phyloP scores from a whole-genome alignment of 1,140 invertebrate genomes.

The Aplysia californica region DNA sequence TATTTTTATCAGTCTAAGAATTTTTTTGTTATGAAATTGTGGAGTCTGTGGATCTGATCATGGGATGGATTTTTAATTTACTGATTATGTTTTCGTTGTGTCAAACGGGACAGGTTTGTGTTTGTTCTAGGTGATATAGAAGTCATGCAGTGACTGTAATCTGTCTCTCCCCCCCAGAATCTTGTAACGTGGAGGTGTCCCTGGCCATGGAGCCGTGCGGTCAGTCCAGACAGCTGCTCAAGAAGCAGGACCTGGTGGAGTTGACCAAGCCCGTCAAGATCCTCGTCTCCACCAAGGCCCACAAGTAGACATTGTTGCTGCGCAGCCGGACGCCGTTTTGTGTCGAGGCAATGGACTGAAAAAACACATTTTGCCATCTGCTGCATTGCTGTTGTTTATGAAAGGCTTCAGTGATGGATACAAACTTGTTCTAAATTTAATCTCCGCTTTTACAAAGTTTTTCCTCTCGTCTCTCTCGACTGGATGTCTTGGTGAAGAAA shows the following conservation, averaged over 20 bases:
- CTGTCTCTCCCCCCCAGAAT: constrained; percentile 43
- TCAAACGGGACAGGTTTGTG: no score
- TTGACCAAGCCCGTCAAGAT: constrained; percentile 90
- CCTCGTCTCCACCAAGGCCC: constrained; percentile 87
- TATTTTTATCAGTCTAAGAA: background rate
- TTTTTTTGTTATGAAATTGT: background rate
- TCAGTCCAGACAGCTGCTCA: constrained; percentile 25
- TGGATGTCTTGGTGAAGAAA: no score
- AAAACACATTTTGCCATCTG: no score
- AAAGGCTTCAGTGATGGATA: no score
- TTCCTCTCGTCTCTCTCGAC: no score
- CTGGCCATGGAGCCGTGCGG: constrained; percentile 38
- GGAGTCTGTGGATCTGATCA: background rate
- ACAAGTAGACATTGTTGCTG: constrained; percentile 71
- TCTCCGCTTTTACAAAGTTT: no score
- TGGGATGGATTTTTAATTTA: background rate
- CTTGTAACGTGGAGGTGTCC: constrained; percentile 50
- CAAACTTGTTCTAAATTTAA: no score
- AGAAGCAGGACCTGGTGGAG: constrained; percentile 72
- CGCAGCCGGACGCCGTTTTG: background rate
- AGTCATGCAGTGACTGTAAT: background rate
- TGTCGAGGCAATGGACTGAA: no score
- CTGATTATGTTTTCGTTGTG: background rate
- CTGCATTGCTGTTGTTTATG: no score
- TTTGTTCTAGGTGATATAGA: background rate